phyloP scores from a whole-genome alignment of 23 tunicate species.

The Halocynthia roretzi region DNA sequence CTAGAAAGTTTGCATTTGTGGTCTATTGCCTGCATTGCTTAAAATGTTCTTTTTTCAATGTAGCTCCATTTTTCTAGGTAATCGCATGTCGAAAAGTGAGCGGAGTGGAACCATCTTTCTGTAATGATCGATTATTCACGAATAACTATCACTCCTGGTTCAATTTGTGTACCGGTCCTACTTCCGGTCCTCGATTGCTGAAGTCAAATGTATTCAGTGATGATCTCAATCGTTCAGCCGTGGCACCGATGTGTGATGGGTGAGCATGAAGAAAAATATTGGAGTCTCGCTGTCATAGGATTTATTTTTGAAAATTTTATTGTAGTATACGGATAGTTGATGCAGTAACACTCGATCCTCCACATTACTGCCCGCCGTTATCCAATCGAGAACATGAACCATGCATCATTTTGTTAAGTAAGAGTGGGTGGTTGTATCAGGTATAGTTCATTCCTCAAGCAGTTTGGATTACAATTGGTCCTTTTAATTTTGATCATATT shows the following conservation, averaged over 20 bases:
- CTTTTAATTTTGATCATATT: not conserved
- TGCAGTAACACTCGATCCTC: slow-evolving; percentile 31
- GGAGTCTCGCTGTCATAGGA: no score
- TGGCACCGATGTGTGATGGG: not conserved
- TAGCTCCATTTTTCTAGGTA: slow-evolving; percentile 27
- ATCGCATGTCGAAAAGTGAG: slow-evolving; percentile 49
- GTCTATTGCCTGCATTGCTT: no score
- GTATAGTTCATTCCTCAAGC: not conserved
- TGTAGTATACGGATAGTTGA: slow-evolving; percentile 18
- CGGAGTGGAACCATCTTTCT: slow-evolving; percentile 42
- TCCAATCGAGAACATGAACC: slow-evolving; percentile 12
- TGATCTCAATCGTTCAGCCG: not conserved
- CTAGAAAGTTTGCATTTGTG: no score
- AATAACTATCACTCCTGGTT: slow-evolving; percentile 74
- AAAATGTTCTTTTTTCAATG: not conserved
- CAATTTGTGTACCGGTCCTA: slow-evolving; percentile 61
- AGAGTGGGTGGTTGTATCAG: slow-evolving; percentile 73
- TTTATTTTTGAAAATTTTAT: not conserved
- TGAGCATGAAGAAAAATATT: no score
- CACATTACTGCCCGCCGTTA: slow-evolving; percentile 5
- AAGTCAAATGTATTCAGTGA: slow-evolving; percentile 24
- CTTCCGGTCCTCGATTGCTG: slow-evolving; percentile 65
- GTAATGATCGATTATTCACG: slow-evolving; percentile 52
- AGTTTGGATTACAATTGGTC: not conserved
- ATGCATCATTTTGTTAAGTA: slow-evolving; percentile 34